Base-by-base conservation (phyloP, 1,140 invertebrate species). In the Chelonus insularis region DNA sequence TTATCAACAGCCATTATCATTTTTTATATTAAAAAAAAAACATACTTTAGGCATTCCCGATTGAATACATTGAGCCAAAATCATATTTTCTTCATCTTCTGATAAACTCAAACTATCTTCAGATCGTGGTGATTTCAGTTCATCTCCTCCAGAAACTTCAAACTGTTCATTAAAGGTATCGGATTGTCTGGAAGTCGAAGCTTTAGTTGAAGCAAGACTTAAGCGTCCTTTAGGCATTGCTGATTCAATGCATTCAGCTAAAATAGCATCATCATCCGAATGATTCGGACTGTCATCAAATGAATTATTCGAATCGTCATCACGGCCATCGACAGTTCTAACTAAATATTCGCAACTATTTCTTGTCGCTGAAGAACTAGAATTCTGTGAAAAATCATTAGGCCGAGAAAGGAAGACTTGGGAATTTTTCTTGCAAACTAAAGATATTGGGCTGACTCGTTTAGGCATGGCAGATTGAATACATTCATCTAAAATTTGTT, bases 401-500 rank as follows among this genome's bases (percentile, higher is more conserved):
- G 32, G 4, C n/a, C 29, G 2, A 14, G 39, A 16, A 12, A 14
- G 23, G 12, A 48, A 8, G 29, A 48, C 47, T 47, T 14, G 41
- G 5, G 9, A 48, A 29, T 8, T 34, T 34, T 6, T 57, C 32
- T 23, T 23, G 0, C 5, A 20, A 20, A 39, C 8, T 54, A 23
- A 48, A 25, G 12, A 20, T 2, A 8, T 60, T 8, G 50, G 48
- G 20, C 48, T 23, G 66, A 70, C 65, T 65, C 81, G 74, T 70
- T 90, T 88, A 45, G 88, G 85, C 85, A 91, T 91, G 37, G 86
- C 89, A 2, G 87, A 90, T 52, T 88, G 85, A 68, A 94, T 93
- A 65, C 90, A 92, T 68, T 92, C 87, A 25, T 89, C 86, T 0
- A 94, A 74, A 41, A 94, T 80, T 62, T 90, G 83, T 25, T 89